phyloP scores from a whole-genome alignment of 2,113 vertebrate genomes.

The Ovis aries region ARS-UI_Ramb_v3.0 NC_056076.1:43950501-43951000 shows the following conservation, averaged over 20 bases:
- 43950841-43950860: not conserved
- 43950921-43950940: not conserved
- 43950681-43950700: not conserved
- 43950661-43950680: not conserved
- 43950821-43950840: not conserved
- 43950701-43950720: not conserved
- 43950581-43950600: not conserved
- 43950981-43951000: not conserved
- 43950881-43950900: not conserved
- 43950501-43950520: not conserved
- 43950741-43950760: not conserved
- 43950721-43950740: not conserved
- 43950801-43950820: not conserved
- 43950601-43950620: not conserved
- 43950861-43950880: not conserved
- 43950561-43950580: not conserved
- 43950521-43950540: not conserved
- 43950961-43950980: not conserved
- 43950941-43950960: not conserved
- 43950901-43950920: not conserved
- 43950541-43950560: not conserved
- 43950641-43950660: not conserved
- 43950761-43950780: not conserved
- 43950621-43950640: not conserved
- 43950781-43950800: not conserved